A percentile compares a stretch with the other conserved stretches of the same genome.
Evolutionary conservation across 1,140 invertebrate species (phyloP).

Genomic region (Harpegnathos saltator): DNA sequence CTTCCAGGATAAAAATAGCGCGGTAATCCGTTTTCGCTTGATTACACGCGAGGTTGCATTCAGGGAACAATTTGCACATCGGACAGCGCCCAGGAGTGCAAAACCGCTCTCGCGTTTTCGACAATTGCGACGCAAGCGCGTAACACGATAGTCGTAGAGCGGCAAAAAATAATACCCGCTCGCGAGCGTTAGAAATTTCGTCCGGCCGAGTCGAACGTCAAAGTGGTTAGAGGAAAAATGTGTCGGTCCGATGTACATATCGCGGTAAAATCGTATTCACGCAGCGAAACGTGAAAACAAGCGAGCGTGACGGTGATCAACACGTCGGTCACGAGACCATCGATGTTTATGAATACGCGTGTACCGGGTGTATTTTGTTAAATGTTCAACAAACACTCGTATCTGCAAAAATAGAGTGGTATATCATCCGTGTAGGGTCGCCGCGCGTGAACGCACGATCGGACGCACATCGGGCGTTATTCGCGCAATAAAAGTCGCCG

Average conservation of each 20-base stretch:
- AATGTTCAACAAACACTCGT: slow-evolving; percentile 47
- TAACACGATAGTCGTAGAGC: slow-evolving; percentile 36
- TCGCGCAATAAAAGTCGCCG: slow-evolving; percentile 31
- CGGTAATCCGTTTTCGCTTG: slow-evolving; percentile 45
- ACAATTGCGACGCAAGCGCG: slow-evolving; percentile 36
- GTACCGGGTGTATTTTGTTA: slow-evolving; percentile 43
- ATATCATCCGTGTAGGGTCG: neutral
- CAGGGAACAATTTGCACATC: slow-evolving; percentile 40
- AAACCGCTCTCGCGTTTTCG: slow-evolving; percentile 38
- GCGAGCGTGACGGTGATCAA: slow-evolving; percentile 57
- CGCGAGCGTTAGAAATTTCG: slow-evolving; percentile 52
- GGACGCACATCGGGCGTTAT: neutral
- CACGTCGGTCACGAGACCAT: slow-evolving; percentile 25
- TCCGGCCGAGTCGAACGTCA: slow-evolving; percentile 34
- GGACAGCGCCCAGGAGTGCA: slow-evolving; percentile 21
- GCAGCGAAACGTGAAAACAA: slow-evolving; percentile 48
- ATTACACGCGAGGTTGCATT: slow-evolving; percentile 50
- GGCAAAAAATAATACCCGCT: slow-evolving; percentile 35
- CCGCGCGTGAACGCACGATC: slow-evolving; percentile 16
- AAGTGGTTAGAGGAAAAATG: slow-evolving; percentile 58
- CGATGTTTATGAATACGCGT: slow-evolving; percentile 54
- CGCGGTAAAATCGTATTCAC: slow-evolving; percentile 39
- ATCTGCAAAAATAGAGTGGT: slow-evolving; percentile 39
- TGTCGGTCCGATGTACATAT: slow-evolving; percentile 32
- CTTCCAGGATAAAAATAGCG: slow-evolving; percentile 16